Evolutionary conservation across 1,140 invertebrate genomes (phyloP).

Genomic region (Charaxes varanes): DNA sequence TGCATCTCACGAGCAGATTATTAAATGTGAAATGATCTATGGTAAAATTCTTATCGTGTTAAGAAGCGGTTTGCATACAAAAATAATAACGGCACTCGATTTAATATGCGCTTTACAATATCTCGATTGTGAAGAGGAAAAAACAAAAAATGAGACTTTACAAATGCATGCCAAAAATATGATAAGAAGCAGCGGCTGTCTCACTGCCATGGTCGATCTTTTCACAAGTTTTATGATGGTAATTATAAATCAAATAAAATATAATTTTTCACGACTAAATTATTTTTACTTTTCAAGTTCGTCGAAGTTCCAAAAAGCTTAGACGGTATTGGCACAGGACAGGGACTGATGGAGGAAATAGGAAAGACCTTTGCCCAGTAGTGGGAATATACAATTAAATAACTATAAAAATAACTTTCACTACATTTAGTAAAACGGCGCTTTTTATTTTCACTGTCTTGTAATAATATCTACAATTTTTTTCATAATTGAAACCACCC

Average conservation of each 20-base stretch:
- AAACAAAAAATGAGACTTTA: constrained; percentile 14
- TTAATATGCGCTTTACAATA: constrained; percentile 41
- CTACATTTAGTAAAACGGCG: no score
- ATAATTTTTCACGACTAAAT: no score
- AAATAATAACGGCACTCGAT: constrained; percentile 35
- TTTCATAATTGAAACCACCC: no score
- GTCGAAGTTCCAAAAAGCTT: no score
- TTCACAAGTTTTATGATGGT: constrained; percentile 31
- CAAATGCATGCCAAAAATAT: constrained; percentile 38
- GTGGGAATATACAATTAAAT: no score
- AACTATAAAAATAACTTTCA: no score
- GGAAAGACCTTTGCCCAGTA: no score
- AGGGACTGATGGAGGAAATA: no score
- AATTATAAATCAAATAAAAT: constrained; percentile 15
- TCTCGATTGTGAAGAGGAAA: constrained; percentile 15
- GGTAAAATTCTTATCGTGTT: constrained; percentile 35
- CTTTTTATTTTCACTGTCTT: no score
- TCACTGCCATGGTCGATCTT: constrained; percentile 26
- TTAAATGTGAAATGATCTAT: constrained; percentile 39
- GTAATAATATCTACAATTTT: no score
- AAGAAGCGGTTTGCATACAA: constrained; percentile 26
- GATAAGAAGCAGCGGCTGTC: constrained; percentile 30
- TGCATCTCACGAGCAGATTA: constrained; percentile 25
- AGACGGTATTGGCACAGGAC: no score
- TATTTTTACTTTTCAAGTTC: no score